Base-by-base conservation (phyloP, 2,888 invertebrate genomes). In the Drosophila pegasa region DNA sequence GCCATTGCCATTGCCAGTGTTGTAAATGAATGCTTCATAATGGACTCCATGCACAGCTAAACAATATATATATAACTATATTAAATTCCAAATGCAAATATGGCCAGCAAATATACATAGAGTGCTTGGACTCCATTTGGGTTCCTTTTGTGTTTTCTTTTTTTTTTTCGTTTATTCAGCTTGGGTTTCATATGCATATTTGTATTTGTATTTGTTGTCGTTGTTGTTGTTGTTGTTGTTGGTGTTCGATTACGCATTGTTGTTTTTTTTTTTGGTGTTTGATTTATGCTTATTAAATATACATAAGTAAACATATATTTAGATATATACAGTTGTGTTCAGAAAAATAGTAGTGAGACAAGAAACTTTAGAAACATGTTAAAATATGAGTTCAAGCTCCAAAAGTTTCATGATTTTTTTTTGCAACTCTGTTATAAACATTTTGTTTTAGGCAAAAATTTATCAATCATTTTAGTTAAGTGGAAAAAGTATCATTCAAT, bases 1-100 rank as follows among this genome's bases (percentile, higher is more conserved):
- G 0, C 0, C 40, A 40, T 40, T 22, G 20, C 3, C 41, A 27
- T 69, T 65, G 65, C 38, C 56, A 72, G 58, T 73, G 43, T 59
- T 73, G 63, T 63, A 63, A 60, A 68, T 55, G 45, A 47, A 33
- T 59, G 59, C 55, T 56, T 64, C 35, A 55, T 38, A 52, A 64
- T 54, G 58, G 58, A 55, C 16, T 50, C 50, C 33, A 63, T 35
- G 22, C 60, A 52, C 41, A 22, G 14, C 9, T 18, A 14, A 2
- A 41, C 18, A 14, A 43, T 4, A 25, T 9, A 27, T 27, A 45
- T 45, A 45, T 41, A 6, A 22, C 10, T 10, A 29, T 31, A 47
- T 45, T 0, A 14, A 27, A 14, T 38, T 16, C 12, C 16, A 14
- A 1, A 22, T 22, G 9, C 12, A 18, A 18, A 29, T 18, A 3